Conservation (phyloP, 2,797 vertebrate species). For the Buphagus erythrorhynchus region DNA sequence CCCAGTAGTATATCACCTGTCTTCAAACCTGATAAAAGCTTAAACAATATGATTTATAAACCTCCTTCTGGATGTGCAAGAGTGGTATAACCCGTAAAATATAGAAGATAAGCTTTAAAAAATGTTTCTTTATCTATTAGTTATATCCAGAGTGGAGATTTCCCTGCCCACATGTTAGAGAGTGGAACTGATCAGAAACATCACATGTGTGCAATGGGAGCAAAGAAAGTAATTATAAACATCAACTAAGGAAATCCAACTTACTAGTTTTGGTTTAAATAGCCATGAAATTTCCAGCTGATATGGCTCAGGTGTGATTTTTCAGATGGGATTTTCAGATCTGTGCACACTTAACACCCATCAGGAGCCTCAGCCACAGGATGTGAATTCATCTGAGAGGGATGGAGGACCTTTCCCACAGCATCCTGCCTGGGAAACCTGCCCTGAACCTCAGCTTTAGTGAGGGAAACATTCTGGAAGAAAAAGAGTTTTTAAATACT, state of each 20-base stretch:
- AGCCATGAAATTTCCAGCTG: background rate
- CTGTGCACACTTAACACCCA: background rate
- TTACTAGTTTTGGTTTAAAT: background rate
- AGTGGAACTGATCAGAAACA: background rate
- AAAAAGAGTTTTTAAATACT: background rate
- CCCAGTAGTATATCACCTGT: background rate
- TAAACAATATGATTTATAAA: background rate
- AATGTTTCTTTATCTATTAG: background rate
- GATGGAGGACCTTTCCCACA: background rate
- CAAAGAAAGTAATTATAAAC: background rate
- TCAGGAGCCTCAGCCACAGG: background rate
- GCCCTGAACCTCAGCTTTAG: background rate
- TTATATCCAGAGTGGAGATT: background rate
- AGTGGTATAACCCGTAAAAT: background rate
- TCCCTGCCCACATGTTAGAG: background rate
- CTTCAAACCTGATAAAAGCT: background rate
- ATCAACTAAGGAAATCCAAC: background rate
- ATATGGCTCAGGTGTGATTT: background rate
- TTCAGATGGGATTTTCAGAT: background rate
- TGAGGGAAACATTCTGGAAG: background rate
- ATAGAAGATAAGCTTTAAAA: constrained; percentile 17
- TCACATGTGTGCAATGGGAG: background rate
- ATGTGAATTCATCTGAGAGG: background rate
- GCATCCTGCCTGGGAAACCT: background rate
- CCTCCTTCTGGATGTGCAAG: background rate